Evolutionary conservation across 1,140 invertebrate genomes (phyloP).

Genomic region (Trichonephila inaurata): DNA sequence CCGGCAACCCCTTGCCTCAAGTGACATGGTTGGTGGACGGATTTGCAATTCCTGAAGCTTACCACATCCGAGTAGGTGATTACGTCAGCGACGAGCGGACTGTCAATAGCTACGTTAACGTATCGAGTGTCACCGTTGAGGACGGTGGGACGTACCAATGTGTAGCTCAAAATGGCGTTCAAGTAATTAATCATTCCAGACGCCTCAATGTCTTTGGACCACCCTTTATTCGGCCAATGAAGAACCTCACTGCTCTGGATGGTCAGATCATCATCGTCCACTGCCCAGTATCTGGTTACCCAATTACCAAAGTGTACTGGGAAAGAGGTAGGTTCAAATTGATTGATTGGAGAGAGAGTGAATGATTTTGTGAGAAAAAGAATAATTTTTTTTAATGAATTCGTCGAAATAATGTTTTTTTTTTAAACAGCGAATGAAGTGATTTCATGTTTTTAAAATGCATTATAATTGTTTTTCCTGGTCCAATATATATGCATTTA

Average conservation of each 20-base stretch:
- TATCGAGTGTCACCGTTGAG: conserved; percentile 83
- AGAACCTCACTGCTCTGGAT: conserved; percentile 93
- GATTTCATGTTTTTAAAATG: too few species aligned
- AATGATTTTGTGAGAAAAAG: neutral
- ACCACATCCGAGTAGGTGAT: conserved; percentile 72
- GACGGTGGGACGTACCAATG: conserved; percentile 82
- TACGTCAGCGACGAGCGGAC: conserved; percentile 77
- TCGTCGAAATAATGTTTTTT: too few species aligned
- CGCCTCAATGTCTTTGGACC: conserved; percentile 90
- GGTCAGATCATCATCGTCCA: conserved; percentile 91
- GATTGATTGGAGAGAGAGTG: conserved; percentile 25
- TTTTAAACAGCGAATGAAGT: too few species aligned
- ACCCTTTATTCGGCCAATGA: conserved; percentile 94
- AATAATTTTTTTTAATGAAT: too few species aligned
- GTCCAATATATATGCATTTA: too few species aligned
- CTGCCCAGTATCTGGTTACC: conserved; percentile 96
- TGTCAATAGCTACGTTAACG: conserved; percentile 93
- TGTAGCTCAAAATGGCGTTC: conserved; percentile 84
- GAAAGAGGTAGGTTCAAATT: conserved; percentile 86
- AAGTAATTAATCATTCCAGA: conserved; percentile 85
- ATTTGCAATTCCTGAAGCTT: conserved; percentile 74
- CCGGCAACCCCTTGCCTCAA: conserved; percentile 78
- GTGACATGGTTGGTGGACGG: conserved; percentile 78
- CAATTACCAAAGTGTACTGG: conserved; percentile 93
- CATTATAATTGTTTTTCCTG: too few species aligned